Evolutionary conservation across 2,888 invertebrate genomes (phyloP).

Genomic region (Onchidella celtica): DNA sequence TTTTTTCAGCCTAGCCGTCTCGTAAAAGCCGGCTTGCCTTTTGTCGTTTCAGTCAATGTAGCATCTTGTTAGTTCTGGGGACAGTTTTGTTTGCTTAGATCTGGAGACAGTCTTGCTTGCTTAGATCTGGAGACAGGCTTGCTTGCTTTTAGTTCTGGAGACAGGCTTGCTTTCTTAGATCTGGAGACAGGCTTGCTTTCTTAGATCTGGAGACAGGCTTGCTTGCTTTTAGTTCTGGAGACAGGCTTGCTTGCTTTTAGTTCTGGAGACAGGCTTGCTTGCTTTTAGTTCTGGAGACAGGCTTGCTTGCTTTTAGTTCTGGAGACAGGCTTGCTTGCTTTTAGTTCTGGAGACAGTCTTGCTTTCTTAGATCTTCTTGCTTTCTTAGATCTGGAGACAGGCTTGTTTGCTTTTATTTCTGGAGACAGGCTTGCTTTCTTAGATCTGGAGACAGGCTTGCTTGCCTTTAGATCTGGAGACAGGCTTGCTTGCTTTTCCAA

Average conservation of each 20-base stretch:
- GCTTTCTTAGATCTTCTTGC: not conserved
- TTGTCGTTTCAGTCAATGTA: not conserved
- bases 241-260: not conserved
- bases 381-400: not conserved
- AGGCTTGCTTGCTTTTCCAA: not conserved
- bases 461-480: not conserved
- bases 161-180: not conserved
- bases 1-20: not conserved
- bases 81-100: not conserved
- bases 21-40: not conserved
- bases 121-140: not conserved
- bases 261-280: too few species aligned
- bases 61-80: not conserved
- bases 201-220: not conserved
- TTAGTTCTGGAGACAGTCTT: not conserved
- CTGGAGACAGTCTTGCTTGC: not conserved
- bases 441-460: not conserved
- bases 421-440: too few species aligned
- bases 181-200: not conserved
- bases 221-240: not conserved
- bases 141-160: not conserved
- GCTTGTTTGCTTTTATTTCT: not conserved
- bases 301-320: not conserved
- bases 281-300: not conserved
- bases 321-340: not conserved